Percentiles rank a stretch among this genome's conserved stretches.
Evolutionary conservation across 2,797 vertebrate species (phyloP).

Genomic region (Antennarius maculatus): DNA sequence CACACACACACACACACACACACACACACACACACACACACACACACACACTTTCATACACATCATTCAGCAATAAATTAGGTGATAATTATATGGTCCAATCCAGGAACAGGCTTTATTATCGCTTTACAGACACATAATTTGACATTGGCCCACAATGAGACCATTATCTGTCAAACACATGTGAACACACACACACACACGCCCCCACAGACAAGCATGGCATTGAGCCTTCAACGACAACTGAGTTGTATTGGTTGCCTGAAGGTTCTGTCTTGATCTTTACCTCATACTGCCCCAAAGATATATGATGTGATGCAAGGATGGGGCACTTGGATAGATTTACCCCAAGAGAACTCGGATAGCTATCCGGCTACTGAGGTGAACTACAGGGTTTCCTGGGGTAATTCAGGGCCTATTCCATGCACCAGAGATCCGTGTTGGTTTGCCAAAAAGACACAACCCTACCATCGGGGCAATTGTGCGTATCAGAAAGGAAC

Average conservation of each 20-base stretch:
- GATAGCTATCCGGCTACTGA: no score
- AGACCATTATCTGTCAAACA: conserved; percentile 5
- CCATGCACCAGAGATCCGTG: no score
- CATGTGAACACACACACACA: conserved; percentile 20
- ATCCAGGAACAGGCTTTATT: conserved; percentile 25
- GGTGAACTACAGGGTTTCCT: no score
- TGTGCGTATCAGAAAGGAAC: no score
- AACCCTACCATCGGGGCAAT: no score
- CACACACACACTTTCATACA: conserved; percentile 14
- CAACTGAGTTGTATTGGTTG: conserved; percentile 34
- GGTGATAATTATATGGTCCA: conserved; percentile 27
- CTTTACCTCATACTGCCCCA: conserved; percentile 27
- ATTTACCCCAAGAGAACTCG: no score
- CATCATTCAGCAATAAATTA: conserved; percentile 32
- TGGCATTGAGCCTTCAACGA: conserved; percentile 44
- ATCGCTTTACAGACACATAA: conserved; percentile 5
- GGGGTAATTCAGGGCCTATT: no score
- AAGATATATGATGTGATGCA: no score
- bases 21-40: conserved; percentile 11
- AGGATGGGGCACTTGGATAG: no score
- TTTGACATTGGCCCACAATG: conserved; percentile 24
- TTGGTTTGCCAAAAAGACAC: no score
- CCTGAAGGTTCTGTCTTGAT: conserved; percentile 20
- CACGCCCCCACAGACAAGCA: conserved; percentile 10
- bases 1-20: background rate